These are phyloP conservation scores for Harpegnathos saltator DNA, from an alignment of 1,140 invertebrate species.

Conservation along the genomic window DNA sequence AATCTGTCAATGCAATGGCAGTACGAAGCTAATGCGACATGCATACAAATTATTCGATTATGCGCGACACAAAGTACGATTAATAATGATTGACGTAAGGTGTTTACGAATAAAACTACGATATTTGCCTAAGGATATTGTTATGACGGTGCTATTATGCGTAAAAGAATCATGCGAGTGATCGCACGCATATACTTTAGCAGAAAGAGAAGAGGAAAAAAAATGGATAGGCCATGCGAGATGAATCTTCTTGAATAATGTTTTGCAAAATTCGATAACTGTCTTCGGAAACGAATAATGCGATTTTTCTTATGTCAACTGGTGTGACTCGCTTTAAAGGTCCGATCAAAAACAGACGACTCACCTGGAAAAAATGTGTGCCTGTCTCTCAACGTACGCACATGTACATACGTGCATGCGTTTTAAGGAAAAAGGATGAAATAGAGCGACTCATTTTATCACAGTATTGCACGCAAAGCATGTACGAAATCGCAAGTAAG, in stretches of 20 bases:
- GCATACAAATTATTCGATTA: constrained; percentile 32
- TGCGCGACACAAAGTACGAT: neutral
- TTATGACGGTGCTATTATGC: neutral
- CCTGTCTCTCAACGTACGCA: neutral
- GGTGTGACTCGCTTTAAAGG: constrained; percentile 29
- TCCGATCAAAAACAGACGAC: constrained; percentile 47
- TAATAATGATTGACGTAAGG: neutral
- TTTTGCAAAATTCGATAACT: neutral
- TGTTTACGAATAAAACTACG: neutral
- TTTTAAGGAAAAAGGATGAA: constrained; percentile 75
- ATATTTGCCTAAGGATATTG: constrained; percentile 12
- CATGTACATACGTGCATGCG: constrained; percentile 26
- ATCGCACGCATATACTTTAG: constrained; percentile 16
- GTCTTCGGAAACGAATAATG: neutral
- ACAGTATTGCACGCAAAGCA: constrained; percentile 83
- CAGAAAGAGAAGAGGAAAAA: neutral
- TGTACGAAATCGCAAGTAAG: constrained; percentile 81
- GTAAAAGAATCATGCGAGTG: constrained; percentile 1
- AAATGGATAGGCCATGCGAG: neutral
- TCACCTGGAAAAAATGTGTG: constrained; percentile 18
- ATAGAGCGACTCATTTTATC: constrained; percentile 83
- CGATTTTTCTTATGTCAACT: neutral
- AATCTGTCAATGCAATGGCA: constrained; percentile 54
- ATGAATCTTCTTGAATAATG: neutral
- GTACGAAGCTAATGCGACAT: constrained; percentile 36